Base-by-base conservation (phyloP, 2,888 invertebrate species). In the Dermolepida albohirtum region DNA sequence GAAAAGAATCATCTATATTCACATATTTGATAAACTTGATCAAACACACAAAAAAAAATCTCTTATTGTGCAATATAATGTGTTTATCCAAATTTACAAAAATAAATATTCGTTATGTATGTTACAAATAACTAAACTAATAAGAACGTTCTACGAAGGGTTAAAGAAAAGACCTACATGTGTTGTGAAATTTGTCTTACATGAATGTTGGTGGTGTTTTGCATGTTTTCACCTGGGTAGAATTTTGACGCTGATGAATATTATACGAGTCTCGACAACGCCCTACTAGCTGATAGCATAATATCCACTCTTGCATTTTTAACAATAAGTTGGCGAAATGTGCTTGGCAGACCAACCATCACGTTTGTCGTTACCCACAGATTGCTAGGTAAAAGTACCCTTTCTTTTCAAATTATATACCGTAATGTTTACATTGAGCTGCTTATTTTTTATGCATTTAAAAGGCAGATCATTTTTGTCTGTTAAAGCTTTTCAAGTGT, bases 251-350 rank as follows among this genome's bases (percentile, higher is more conserved):
- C 90, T 84, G 94, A 96, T 84, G 93, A 96, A 84, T 97, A 96
- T 90, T 98, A 98, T 90, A 93, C 95, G 85, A 95, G 96, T 79
- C 94, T 95, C 82, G 98, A 98, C 88, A 92, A 94, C 83, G 95
- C 94, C 81, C 90, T 98, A 84, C 90, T 97, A 85, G 92, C 95
- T 82, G 95, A 97, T 87, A 95, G 93, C 83, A 93, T 97, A 85
- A 94, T 92, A 82, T 93, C 94, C 79, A 96, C 97, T 87, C 89
- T 98, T 84, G 93, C 95, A 78, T 97, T 96, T 87, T 89, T 98
- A 84, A 94, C 96, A 84, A 94, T 94, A 88, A 95, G 92, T 86
- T 98, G 98, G 98, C 94, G 94, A 83, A 91, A 94, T 85, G 95
- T 96, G 91, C 91, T 97, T 84, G 98, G 98, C 81, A 89, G 98